Evolutionary conservation across 2,888 invertebrate genomes (phyloP), one percentile per base, ranked within the genome.

Genomic region (Tachina fera): DNA sequence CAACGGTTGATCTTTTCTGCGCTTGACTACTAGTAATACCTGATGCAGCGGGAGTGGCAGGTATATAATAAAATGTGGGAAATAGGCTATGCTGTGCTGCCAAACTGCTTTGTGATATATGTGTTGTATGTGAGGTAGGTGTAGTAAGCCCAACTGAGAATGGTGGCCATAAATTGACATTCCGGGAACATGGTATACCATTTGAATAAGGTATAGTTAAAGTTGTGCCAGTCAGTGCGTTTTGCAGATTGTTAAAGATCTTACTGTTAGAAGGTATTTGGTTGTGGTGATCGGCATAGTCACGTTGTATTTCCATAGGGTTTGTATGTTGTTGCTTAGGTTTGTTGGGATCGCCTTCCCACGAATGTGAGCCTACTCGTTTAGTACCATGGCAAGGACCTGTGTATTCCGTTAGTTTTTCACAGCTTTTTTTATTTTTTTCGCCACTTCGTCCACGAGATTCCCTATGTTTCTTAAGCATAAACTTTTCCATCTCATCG

Each of bases 401-500:
- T 39, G 89, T 90, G 72, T 91, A 89, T 16, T 93, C 92, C 16
- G 91, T 87, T 16, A 88, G 85, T 72, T 91, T 92, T 60, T 91
- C 93, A 0, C 90, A 89, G 1, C 88, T 87, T 70, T 92, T 93
- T 9, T 91, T 93, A 77, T 92, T 93, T 83, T 92, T 92, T 13
- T 93, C 93, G 4, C 94, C 92, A 60, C 82, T 65, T 14, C 93
- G 93, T 0, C 93, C 93, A 11, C 96, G 93, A 4, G 93, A 93
- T 85, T 96, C 95, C 1, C 95, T 94, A 88, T 96, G 96, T 82
- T 94, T 94, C 89, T 96, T 96, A 1, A 96, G 93, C 94, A 97
- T 94, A 68, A 95, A 94, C 89, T 96, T 96, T 90, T 97, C 97
- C 97, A 97, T 97, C 83, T 96, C 95, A 86, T 95, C 94, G 88